These are phyloP conservation scores for Xiphorhynchus elegans DNA, from an alignment of 2,113 vertebrate genomes.

Conservation along the genomic window DNA sequence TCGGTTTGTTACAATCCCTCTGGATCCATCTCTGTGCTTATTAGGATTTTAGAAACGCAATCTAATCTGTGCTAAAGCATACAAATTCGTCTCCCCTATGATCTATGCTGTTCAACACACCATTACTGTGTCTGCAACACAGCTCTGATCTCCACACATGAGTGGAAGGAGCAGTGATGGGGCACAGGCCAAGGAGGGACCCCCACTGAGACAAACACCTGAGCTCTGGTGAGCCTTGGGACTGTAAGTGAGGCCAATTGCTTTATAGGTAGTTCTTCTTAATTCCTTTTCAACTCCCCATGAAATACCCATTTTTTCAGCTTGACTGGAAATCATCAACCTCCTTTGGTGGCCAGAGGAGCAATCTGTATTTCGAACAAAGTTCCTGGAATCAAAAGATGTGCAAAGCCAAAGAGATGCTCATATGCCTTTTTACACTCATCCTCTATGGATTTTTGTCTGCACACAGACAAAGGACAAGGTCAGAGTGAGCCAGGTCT, in stretches of 20 bases:
- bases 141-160: not conserved
- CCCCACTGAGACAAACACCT: conserved; percentile 5
- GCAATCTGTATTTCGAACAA: not conserved
- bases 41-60: conserved; percentile 51
- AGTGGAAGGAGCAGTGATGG: not conserved
- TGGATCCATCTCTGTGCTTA: conserved; percentile 47
- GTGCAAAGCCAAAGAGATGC: conserved; percentile 10
- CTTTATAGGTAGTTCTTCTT: not conserved
- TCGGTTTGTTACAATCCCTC: conserved; percentile 40
- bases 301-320: not conserved
- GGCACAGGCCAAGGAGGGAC: not conserved
- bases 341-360: not conserved
- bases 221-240: not conserved
- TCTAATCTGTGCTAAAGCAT: conserved; percentile 50
- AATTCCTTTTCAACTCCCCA: not conserved
- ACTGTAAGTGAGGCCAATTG: not conserved
- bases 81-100: conserved; percentile 10
- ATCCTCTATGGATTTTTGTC: not conserved
- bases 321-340: conserved; percentile 17
- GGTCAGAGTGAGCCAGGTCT: not conserved
- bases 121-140: not conserved
- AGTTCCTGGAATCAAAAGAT: conserved; percentile 1
- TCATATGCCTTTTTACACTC: not conserved
- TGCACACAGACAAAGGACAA: not conserved
- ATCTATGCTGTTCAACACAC: not conserved